Evolutionary conservation across 2,113 vertebrate species (phyloP).

Genomic region (Podarcis muralis): DNA sequence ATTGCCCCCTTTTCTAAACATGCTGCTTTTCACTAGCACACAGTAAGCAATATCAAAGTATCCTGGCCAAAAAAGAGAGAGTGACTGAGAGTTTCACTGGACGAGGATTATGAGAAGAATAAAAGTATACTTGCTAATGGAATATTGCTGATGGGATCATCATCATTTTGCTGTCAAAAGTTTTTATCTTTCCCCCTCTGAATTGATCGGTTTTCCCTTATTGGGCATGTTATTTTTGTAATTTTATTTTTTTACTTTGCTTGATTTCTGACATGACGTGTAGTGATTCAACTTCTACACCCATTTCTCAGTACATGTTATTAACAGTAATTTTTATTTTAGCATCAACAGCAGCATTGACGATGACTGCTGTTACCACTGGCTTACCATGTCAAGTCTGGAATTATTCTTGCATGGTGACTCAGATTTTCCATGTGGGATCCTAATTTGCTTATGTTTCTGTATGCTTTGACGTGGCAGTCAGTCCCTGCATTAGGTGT

Average conservation of each 20-base stretch:
- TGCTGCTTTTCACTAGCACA: neutral
- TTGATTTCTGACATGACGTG: constrained; percentile 56
- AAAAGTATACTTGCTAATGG: neutral
- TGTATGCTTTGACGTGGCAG: neutral
- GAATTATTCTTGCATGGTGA: neutral
- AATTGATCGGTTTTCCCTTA: constrained; percentile 27
- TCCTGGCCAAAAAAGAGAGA: neutral
- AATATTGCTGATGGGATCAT: too few species aligned
- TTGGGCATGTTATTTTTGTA: constrained; percentile 26
- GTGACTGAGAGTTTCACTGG: neutral
- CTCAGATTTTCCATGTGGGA: neutral
- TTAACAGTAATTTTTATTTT: constrained; percentile 53
- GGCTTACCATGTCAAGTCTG: constrained; percentile 26
- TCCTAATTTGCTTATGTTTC: neutral
- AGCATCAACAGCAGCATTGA: constrained; percentile 27
- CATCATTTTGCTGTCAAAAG: neutral
- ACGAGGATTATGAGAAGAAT: neutral
- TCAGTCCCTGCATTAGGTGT: neutral
- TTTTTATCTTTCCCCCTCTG: neutral
- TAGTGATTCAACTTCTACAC: constrained; percentile 19
- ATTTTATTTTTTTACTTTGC: constrained; percentile 31
- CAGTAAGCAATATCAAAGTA: neutral
- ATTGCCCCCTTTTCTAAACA: neutral
- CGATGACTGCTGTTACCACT: neutral
- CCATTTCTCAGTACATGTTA: constrained; percentile 29